A percentile compares a stretch with the other conserved stretches of the same genome.
Conservation (phyloP, 2,797 vertebrate genomes). For the Decapterus maruadsi region DNA sequence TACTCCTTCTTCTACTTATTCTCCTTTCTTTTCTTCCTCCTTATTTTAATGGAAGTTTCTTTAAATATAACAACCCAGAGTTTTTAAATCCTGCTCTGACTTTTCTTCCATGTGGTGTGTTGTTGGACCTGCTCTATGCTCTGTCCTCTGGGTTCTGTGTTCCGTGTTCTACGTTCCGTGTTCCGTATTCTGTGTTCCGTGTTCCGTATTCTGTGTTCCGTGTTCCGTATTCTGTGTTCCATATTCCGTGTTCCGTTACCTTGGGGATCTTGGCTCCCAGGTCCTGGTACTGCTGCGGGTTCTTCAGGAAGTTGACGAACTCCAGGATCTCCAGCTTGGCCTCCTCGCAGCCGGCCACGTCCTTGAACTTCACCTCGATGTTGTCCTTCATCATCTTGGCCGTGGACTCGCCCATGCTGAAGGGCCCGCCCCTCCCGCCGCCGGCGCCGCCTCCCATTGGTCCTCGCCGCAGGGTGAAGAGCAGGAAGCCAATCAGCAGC, state of each 20-base stretch:
- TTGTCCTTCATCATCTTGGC: slow-evolving; percentile 95
- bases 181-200: too few relatives aligned
- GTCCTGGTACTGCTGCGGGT: slow-evolving; percentile 96
- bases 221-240: too few relatives aligned
- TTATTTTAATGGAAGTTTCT: too few relatives aligned
- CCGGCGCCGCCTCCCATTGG: slow-evolving; percentile 89
- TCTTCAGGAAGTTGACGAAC: slow-evolving; percentile 97
- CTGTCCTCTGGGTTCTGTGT: too few relatives aligned
- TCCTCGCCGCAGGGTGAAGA: slow-evolving; percentile 92
- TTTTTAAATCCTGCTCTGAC: too few relatives aligned
- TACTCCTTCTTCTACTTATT: too few relatives aligned
- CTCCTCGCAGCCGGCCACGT: slow-evolving; percentile 96
- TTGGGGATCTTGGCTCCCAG: slow-evolving; percentile 98
- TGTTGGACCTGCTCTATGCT: too few relatives aligned
- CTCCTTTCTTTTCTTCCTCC: too few relatives aligned
- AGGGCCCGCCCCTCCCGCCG: slow-evolving; percentile 93
- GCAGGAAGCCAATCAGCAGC: slow-evolving; percentile 92
- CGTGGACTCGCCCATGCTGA: slow-evolving; percentile 95
- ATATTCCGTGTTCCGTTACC: slow-evolving; percentile 73
- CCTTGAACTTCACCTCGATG: slow-evolving; percentile 96
- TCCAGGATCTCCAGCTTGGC: slow-evolving; percentile 98
- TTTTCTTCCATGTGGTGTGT: too few relatives aligned
- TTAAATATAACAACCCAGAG: too few relatives aligned
- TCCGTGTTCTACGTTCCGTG: background rate
- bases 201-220: too few relatives aligned